Base-by-base conservation (phyloP, 2,113 vertebrate genomes). In the Cyanocitta stelleri region DNA sequence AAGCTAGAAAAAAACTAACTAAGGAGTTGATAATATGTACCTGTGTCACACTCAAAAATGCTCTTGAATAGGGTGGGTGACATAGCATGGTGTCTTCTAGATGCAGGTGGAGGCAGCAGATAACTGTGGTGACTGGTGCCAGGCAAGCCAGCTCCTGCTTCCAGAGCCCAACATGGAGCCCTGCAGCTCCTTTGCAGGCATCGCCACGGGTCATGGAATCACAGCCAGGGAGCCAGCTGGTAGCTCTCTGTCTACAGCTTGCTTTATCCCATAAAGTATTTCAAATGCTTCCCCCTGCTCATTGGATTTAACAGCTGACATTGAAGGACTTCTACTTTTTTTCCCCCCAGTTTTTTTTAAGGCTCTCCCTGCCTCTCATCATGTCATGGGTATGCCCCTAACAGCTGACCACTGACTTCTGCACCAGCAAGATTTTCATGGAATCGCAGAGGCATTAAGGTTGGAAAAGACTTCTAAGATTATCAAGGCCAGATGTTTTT, bases 201-300 rank as follows among this genome's bases (percentile, higher is more conserved):
- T 46, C 0, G 0, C 61, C 0, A 3, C 1, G 0, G 79, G 89
- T 51, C 7, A 2, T 9, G 3, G 66, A 75, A 46, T 54, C 5
- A 2, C 62, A 85, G 75, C 86, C 75, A 81, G 89, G 1, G 7
- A 77, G 39, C 43, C 91, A 95, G 90, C 78, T 93, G 90, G 66
- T 55, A 59, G 24, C 4, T 1, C 13, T 52, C 37, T 5, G 37
- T 69, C n/a, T 95, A 59, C 68, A 68, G 64, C 44, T 89, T 55
- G 27, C 52, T 91, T 78, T 46, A 73, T 67, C 41, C 58, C 54
- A 27, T 56, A 18, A 85, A 82, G 37, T 59, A 23, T 68, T 92
- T 59, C 41, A 35, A 77, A 67, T 54, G 32, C 32, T 58, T 13
- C 2, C 7, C 23, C 8, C 22, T 4, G 1, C 21, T 48, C 23